Evolutionary conservation across 2,888 invertebrate species (phyloP).

Genomic region (Odontomyia ornata): DNA sequence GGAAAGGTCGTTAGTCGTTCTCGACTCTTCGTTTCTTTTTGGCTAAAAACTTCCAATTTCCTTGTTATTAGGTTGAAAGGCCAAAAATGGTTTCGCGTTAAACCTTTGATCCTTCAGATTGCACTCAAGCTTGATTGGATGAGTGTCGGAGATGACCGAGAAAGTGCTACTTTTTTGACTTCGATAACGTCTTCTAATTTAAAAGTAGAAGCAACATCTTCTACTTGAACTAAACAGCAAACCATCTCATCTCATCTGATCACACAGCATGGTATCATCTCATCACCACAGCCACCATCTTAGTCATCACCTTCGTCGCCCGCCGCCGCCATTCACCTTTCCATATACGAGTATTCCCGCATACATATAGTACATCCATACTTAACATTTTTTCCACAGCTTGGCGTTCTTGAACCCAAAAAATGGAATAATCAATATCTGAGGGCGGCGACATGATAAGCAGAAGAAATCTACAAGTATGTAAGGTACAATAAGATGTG

Average conservation of each 20-base stretch:
- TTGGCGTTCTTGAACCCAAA: slow-evolving; percentile 9
- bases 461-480: slow-evolving; percentile 14
- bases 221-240: neutral
- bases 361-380: neutral
- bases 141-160: slow-evolving; percentile 17
- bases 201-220: neutral
- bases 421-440: slow-evolving; percentile 37
- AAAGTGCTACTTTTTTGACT: slow-evolving; percentile 3
- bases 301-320: slow-evolving; percentile 9
- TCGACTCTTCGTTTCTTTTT: slow-evolving; percentile 10
- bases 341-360: neutral
- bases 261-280: neutral
- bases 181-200: slow-evolving; percentile 26
- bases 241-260: neutral
- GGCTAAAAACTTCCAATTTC: slow-evolving; percentile 42
- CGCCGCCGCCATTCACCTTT: slow-evolving; percentile 32
- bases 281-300: neutral
- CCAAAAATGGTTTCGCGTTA: slow-evolving; percentile 37
- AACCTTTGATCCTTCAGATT: slow-evolving; percentile 44
- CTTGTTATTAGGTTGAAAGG: slow-evolving; percentile 36
- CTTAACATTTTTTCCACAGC: neutral
- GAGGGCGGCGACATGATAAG: slow-evolving; percentile 43
- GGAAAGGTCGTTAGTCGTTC: neutral
- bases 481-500: neutral
- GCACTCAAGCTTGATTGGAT: slow-evolving; percentile 42